Percentiles rank a stretch among this genome's conserved stretches.
Evolutionary conservation across 1,140 invertebrate genomes (phyloP).

Genomic region (Leptopilina clavipes): DNA sequence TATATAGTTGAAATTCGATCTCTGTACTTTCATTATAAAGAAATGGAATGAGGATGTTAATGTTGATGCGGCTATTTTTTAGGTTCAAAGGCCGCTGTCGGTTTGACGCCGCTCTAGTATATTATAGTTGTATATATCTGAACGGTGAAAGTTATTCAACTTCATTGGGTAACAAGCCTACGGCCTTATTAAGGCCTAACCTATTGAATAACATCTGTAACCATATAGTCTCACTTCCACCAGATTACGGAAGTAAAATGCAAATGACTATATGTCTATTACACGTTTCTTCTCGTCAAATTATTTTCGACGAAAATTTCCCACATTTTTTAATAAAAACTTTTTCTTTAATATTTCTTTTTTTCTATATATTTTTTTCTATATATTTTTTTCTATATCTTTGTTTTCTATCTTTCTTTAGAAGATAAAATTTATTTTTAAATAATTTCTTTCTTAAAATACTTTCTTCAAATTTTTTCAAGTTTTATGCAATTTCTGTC

Average conservation of each 20-base stretch:
- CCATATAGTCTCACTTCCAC: slow-evolving; percentile 13
- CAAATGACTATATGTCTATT: background rate
- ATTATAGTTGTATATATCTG: slow-evolving; percentile 22
- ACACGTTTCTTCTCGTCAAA: background rate
- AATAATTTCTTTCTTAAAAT: no score
- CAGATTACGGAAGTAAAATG: background rate
- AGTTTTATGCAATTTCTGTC: no score
- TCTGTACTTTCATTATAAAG: slow-evolving; percentile 4
- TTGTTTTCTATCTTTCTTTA: no score
- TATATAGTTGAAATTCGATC: background rate
- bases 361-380: no score
- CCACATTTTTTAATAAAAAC: no score
- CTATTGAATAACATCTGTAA: slow-evolving; percentile 54
- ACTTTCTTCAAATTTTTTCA: no score
- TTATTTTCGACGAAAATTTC: background rate
- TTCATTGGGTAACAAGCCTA: slow-evolving; percentile 55
- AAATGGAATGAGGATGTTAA: slow-evolving; percentile 35
- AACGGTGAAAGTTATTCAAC: slow-evolving; percentile 57
- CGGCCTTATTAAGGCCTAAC: slow-evolving; percentile 51
- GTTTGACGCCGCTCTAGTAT: slow-evolving; percentile 37
- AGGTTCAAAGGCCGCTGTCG: slow-evolving; percentile 33
- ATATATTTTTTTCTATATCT: no score
- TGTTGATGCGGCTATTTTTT: slow-evolving; percentile 36
- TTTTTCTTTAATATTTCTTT: no score
- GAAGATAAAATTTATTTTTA: no score